phyloP scores from a whole-genome alignment of 2,113 vertebrate genomes.

The Lepisosteus oculatus region DNA sequence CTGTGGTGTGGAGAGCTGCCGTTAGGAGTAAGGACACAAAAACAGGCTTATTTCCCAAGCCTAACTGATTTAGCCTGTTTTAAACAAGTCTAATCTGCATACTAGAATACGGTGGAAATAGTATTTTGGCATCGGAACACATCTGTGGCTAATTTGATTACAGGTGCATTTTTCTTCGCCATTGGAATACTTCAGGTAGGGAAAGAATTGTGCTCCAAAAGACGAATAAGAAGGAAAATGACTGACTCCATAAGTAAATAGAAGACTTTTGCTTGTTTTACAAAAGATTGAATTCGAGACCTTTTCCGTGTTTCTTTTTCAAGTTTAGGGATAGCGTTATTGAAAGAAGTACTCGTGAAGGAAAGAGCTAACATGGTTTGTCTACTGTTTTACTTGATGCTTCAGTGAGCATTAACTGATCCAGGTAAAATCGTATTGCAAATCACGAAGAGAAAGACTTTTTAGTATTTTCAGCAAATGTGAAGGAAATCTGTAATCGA shows the following conservation, averaged over 20 bases:
- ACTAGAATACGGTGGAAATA: constrained; percentile 39
- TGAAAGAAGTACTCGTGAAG: no score
- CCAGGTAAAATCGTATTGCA: no score
- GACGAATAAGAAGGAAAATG: background rate
- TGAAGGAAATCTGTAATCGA: no score
- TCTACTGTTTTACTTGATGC: no score
- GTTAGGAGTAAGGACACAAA: constrained; percentile 47
- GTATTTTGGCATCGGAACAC: constrained; percentile 37
- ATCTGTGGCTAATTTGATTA: constrained; percentile 29
- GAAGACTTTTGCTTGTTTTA: no score
- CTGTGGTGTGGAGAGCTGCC: constrained; percentile 47
- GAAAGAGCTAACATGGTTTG: no score
- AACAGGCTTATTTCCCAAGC: constrained; percentile 23
- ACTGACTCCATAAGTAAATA: background rate
- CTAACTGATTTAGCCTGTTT: constrained; percentile 19
- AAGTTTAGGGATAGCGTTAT: background rate
- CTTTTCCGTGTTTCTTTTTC: background rate
- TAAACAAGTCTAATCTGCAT: constrained; percentile 16
- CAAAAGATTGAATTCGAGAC: background rate
- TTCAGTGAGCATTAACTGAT: no score
- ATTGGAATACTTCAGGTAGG: constrained; percentile 59
- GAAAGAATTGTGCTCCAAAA: constrained; percentile 6
- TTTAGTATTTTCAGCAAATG: no score
- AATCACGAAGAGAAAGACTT: no score
- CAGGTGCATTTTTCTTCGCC: constrained; percentile 30